A percentile compares a stretch with the other conserved stretches of the same genome.
Evolutionary conservation across 2,113 vertebrate genomes (phyloP).

Genomic region (Leuciscus idus): DNA sequence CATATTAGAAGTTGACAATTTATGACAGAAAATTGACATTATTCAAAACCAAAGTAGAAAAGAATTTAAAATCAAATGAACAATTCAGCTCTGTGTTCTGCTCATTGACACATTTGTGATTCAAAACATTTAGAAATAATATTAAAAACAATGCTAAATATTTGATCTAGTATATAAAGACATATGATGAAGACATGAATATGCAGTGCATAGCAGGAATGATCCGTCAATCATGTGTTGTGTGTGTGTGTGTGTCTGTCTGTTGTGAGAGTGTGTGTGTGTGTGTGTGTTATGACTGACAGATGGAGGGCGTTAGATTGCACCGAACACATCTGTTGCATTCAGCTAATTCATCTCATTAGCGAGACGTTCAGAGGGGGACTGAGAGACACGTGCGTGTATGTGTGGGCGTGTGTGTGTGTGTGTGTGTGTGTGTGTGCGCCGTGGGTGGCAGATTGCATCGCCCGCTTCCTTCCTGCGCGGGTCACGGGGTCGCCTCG

Average conservation of each 20-base stretch:
- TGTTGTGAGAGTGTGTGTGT: conserved; percentile 59
- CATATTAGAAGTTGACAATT: too few relatives aligned
- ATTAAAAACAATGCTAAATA: background rate
- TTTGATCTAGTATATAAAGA: background rate
- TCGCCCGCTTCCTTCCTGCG: conserved; percentile 47
- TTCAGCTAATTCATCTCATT: conserved; percentile 80
- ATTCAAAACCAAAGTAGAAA: too few relatives aligned
- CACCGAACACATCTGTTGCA: conserved; percentile 78
- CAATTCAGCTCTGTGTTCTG: too few relatives aligned
- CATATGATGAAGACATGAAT: background rate
- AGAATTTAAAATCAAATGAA: too few relatives aligned
- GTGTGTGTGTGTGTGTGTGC: conserved; percentile 3
- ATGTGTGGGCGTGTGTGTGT: conserved; percentile 12
- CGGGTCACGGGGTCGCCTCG: conserved; percentile 52
- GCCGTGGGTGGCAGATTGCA: conserved; percentile 23
- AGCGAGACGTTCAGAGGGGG: conserved; percentile 66
- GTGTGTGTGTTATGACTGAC: conserved; percentile 70
- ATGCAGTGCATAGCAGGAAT: background rate
- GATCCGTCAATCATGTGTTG: conserved; percentile 36
- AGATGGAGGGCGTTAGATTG: conserved; percentile 78
- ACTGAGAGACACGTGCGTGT: background rate
- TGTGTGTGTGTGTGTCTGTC: conserved; percentile 56
- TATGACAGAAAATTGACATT: too few relatives aligned
- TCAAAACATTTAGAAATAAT: background rate
- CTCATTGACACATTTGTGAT: background rate